Base-by-base conservation (phyloP, 2,888 invertebrate species). In the Amblyjoppa proteus region DNA sequence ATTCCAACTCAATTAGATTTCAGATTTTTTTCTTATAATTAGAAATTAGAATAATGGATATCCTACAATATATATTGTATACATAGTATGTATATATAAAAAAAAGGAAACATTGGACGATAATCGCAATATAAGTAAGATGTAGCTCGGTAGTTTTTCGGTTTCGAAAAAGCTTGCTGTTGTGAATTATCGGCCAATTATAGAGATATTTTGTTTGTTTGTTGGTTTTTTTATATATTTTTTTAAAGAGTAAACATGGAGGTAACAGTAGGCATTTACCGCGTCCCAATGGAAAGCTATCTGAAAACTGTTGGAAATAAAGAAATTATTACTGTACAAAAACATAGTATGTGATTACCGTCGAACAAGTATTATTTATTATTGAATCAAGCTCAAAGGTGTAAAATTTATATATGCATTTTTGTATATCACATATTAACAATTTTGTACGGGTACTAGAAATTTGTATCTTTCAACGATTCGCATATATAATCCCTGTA, bases 221-320 rank as follows among this genome's bases (percentile, higher is more conserved):
- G 82, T 61, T 70, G 9, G 68, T 82, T 80, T 79, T 51, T 87
- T 88, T 87, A 66, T 79, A 58, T 87, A 88, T 88, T 88, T 88
- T 87, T 90, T 88, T 88, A 85, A 88, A 90, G 89, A 91, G 88
- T 89, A 89, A 89, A 88, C 88, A 92, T 91, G 92, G 91, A 91
- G 92, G 90, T 92, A 87, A 92, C 92, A 91, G 93, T 92, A 93
- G 93, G 91, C 91, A 92, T 92, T 92, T 92, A 92, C 92, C 91
- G 90, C 91, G 89, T 93, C 92, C 93, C 91, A 92, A 91, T 92
- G 93, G 92, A 93, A 94, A 94, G 92, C 93, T 94, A 94, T 93
- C 92, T 93, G 93, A 93, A 93, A 94, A 93, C 93, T 92, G 93
- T 94, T 93, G 93, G 93, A 93, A 94, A 94, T 94, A 93, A 93